These are phyloP conservation scores for Caerostris extrusa DNA, from an alignment of 1,140 invertebrate genomes.

Conservation along the genomic window DNA sequence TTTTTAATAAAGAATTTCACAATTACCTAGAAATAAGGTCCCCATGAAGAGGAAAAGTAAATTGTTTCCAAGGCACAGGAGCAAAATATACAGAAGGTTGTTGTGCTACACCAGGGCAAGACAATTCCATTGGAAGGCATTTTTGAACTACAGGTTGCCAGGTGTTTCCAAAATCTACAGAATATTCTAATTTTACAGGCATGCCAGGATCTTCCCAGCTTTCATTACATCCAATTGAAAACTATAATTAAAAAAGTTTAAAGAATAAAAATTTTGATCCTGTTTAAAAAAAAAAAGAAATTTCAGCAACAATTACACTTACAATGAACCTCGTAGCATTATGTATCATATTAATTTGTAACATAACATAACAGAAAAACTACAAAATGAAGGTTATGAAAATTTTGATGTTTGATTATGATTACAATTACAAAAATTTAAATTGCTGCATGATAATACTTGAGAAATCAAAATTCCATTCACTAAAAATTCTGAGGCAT, in stretches of 20 bases:
- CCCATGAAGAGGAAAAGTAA: constrained; percentile 80
- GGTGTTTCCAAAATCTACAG: constrained; percentile 81
- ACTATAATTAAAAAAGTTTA: constrained; percentile 1
- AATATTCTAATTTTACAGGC: constrained; percentile 81
- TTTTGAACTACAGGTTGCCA: constrained; percentile 81
- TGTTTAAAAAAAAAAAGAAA: too few relatives aligned
- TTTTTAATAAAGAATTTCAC: too few relatives aligned
- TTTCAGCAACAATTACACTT: too few relatives aligned
- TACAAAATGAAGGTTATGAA: too few relatives aligned
- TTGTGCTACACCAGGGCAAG: constrained; percentile 79
- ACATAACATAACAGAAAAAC: too few relatives aligned
- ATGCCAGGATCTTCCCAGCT: constrained; percentile 75
- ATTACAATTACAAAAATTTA: too few relatives aligned
- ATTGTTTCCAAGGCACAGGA: constrained; percentile 80
- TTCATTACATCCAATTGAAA: constrained; percentile 76
- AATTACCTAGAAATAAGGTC: constrained; percentile 81
- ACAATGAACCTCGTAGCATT: too few relatives aligned
- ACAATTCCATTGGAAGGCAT: constrained; percentile 80
- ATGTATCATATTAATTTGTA: too few relatives aligned
- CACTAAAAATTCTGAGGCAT: too few relatives aligned
- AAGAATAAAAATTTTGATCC: neutral
- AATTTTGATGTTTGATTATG: too few relatives aligned
- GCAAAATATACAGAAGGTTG: constrained; percentile 79
- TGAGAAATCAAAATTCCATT: too few relatives aligned
- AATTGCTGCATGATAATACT: too few relatives aligned